These are phyloP conservation scores for Drosophila longiperda DNA, from an alignment of 2,888 invertebrate genomes.

Conservation along the genomic window DNA sequence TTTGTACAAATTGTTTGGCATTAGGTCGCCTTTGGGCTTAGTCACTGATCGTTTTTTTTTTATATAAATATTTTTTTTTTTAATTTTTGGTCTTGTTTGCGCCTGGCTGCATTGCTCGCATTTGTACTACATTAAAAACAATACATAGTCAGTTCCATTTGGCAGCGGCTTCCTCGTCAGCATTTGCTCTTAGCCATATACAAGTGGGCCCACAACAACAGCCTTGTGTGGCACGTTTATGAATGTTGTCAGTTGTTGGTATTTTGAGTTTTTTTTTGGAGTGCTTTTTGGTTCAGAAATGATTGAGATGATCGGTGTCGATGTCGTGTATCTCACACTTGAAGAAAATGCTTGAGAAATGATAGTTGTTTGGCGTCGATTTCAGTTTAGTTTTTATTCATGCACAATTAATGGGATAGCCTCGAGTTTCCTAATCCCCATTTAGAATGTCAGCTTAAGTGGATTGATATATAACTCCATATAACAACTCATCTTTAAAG, in stretches of 20 bases:
- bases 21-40: slow-evolving; percentile 53
- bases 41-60: slow-evolving; percentile 40
- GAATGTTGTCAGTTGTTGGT: slow-evolving; percentile 34
- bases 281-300: slow-evolving; percentile 23
- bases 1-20: slow-evolving; percentile 57
- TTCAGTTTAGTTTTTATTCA: slow-evolving; percentile 30
- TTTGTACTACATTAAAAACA: slow-evolving; percentile 38
- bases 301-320: slow-evolving; percentile 55
- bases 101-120: slow-evolving; percentile 47
- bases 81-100: slow-evolving; percentile 27
- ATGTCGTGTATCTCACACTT: slow-evolving; percentile 54
- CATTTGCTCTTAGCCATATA: slow-evolving; percentile 44
- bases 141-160: slow-evolving; percentile 14
- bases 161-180: slow-evolving; percentile 71
- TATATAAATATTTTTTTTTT: neutral
- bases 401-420: slow-evolving; percentile 22
- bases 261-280: slow-evolving; percentile 15
- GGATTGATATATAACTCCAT: neutral
- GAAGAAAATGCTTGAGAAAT: slow-evolving; percentile 70
- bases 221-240: slow-evolving; percentile 65
- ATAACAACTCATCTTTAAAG: slow-evolving; percentile 13
- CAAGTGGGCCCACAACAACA: slow-evolving; percentile 37
- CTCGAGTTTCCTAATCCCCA: slow-evolving; percentile 38
- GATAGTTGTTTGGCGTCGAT: slow-evolving; percentile 71
- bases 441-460: slow-evolving; percentile 38